Base-by-base conservation (phyloP, 2,888 invertebrate genomes). In the Heteromurus nitidus region DNA sequence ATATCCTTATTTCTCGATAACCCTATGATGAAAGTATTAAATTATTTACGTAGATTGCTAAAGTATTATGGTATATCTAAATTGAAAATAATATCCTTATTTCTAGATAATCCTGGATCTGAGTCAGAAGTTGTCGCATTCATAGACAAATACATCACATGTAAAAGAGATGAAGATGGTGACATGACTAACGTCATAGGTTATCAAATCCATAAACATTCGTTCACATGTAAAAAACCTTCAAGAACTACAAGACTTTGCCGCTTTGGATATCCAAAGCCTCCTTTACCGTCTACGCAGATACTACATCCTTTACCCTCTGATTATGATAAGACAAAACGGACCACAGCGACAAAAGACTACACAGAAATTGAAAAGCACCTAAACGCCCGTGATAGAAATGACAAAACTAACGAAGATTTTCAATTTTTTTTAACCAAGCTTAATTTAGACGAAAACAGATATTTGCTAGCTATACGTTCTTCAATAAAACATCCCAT, bases 401-500 rank as follows among this genome's bases (percentile, higher is more conserved):
- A 28, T 26, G 65, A n/a, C 3, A 47, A 67, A 24, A 3, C 3
- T 65, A 36, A 53, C 7, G 74, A 50, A 18, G 65, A 65, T 11
- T 50, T 53, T 2, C 7, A 3, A 2, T 65, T 31, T 18, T 72
- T 72, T 42, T 16, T 73, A 5, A 7, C 3, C 3, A 3, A 11
- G 1, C 7, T 69, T 11, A 20, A 44, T 3, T 1, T 44, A 9
- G 7, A 28, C 1, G 16, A 58, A 20, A 44, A 31, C 1, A 20
- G 36, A 18, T 86, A 87, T 62, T 80, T 84, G 9, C 11, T 47
- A 13, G 83, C 84, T 13, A 69, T 87, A 20, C 77, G 85, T 30
- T 55, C 73, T 60, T 55, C 74, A 0, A 50, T 87, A 2, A 84
- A 84, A 67, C 65, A 81, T n/a, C 47, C 84, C 7, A 83, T 84